A percentile compares a stretch with the other conserved stretches of the same genome.
phyloP scores from a whole-genome alignment of 2,113 vertebrate species.

The Hymenochirus boettgeri region DNA sequence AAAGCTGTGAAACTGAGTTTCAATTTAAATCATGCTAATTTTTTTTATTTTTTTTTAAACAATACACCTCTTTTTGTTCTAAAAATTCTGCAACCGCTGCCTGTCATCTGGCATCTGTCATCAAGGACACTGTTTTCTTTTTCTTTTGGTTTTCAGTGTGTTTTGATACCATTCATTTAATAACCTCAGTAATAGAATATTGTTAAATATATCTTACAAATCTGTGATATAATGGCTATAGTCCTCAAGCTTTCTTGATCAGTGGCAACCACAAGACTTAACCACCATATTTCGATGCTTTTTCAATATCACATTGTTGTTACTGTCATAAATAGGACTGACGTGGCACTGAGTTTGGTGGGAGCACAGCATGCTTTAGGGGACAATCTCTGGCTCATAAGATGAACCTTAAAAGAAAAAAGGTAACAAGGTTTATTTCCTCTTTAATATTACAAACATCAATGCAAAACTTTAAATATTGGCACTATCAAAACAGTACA shows the following conservation, averaged over 20 bases:
- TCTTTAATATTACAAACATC: background rate
- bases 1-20: too few relatives aligned
- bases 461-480: background rate
- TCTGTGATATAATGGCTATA: background rate
- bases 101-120: too few relatives aligned
- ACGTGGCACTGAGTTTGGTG: slow-evolving; percentile 90
- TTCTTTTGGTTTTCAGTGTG: too few relatives aligned
- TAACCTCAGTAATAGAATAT: too few relatives aligned
- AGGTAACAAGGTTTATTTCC: background rate
- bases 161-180: too few relatives aligned
- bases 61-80: too few relatives aligned
- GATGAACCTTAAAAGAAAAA: slow-evolving; percentile 70
- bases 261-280: slow-evolving; percentile 90
- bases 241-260: slow-evolving; percentile 21
- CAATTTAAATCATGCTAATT: too few relatives aligned
- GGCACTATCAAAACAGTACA: background rate
- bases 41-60: too few relatives aligned
- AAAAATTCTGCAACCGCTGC: too few relatives aligned
- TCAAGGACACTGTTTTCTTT: too few relatives aligned
- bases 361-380: slow-evolving; percentile 91
- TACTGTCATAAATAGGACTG: slow-evolving; percentile 90
- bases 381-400: slow-evolving; percentile 86
- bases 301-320: slow-evolving; percentile 95
- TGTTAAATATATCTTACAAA: too few relatives aligned
- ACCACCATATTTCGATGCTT: slow-evolving; percentile 97